A percentile compares a stretch with the other conserved stretches of the same genome.
These are phyloP conservation scores for Anaspis maculata DNA, from an alignment of 2,888 invertebrate genomes.

Conservation along the genomic window DNA sequence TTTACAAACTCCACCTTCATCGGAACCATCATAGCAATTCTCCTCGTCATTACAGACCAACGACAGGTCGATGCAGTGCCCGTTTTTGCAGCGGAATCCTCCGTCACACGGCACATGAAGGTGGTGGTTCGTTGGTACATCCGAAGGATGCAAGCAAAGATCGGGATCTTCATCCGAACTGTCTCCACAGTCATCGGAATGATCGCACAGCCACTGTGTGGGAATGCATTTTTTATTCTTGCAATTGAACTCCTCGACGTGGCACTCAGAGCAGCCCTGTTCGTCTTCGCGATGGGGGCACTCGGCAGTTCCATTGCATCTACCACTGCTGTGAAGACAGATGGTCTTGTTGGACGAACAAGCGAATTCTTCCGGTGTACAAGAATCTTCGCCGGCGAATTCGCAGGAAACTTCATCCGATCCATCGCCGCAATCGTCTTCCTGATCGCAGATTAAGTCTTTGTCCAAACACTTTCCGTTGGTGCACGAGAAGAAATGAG, in stretches of 20 bases:
- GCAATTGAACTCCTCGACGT: slow-evolving; percentile 47
- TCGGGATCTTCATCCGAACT: slow-evolving; percentile 55
- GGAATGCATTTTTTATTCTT: slow-evolving; percentile 53
- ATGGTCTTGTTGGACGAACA: slow-evolving; percentile 45
- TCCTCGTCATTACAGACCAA: slow-evolving; percentile 54
- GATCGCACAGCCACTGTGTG: slow-evolving; percentile 51
- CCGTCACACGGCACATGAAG: too few species aligned
- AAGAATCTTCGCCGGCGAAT: slow-evolving; percentile 26
- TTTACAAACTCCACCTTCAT: slow-evolving; percentile 61
- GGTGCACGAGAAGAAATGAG: slow-evolving; percentile 41
- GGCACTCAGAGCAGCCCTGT: slow-evolving; percentile 39
- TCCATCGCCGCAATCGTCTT: slow-evolving; percentile 51
- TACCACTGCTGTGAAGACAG: slow-evolving; percentile 46
- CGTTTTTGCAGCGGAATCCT: slow-evolving; percentile 47
- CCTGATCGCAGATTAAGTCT: slow-evolving; percentile 48
- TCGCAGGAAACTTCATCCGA: slow-evolving; percentile 48
- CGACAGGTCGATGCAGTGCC: slow-evolving; percentile 56
- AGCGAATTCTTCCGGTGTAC: slow-evolving; percentile 42
- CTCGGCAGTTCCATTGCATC: slow-evolving; percentile 52
- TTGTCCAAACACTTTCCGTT: slow-evolving; percentile 51
- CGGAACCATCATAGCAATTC: slow-evolving; percentile 62
- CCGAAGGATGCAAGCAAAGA: too few species aligned
- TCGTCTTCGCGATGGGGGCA: slow-evolving; percentile 71
- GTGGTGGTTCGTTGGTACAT: too few species aligned
- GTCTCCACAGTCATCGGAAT: slow-evolving; percentile 59